A percentile compares a stretch with the other conserved stretches of the same genome.
phyloP scores from a whole-genome alignment of 2,113 vertebrate genomes.

The Cranoglanis bouderius region DNA sequence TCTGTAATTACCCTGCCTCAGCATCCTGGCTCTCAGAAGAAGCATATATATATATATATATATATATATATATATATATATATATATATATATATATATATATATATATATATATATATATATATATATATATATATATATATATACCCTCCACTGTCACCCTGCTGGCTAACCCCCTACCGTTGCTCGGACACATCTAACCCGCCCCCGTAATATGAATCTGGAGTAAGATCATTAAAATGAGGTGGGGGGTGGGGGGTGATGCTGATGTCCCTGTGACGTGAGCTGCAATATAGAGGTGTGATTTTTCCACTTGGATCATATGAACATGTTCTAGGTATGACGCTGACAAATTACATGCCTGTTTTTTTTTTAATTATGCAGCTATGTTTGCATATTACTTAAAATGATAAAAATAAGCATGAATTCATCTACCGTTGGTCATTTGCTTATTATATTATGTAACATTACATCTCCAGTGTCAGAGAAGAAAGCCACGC shows the following conservation, averaged over 20 bases:
- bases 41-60: slow-evolving; percentile 42
- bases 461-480: background rate
- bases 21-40: slow-evolving; percentile 69
- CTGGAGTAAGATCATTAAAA: slow-evolving; percentile 73
- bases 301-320: slow-evolving; percentile 67
- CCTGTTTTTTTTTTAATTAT: background rate
- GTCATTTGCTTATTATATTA: background rate
- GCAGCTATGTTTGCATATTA: background rate
- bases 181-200: slow-evolving; percentile 60
- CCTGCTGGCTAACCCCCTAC: slow-evolving; percentile 42
- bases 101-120: slow-evolving; percentile 27
- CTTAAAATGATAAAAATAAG: background rate
- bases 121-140: slow-evolving; percentile 36
- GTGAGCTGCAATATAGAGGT: slow-evolving; percentile 33
- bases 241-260: slow-evolving; percentile 66
- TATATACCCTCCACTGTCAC: slow-evolving; percentile 53
- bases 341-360: slow-evolving; percentile 2
- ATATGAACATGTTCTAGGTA: slow-evolving; percentile 11
- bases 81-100: slow-evolving; percentile 35
- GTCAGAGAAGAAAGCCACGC: background rate
- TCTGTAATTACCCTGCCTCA: slow-evolving; percentile 74
- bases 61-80: slow-evolving; percentile 36
- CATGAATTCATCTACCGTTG: background rate
- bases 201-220: slow-evolving; percentile 67
- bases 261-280: slow-evolving; percentile 61